Conservation (phyloP, 1,140 invertebrate species). For the Chlorops oryzae region DNA sequence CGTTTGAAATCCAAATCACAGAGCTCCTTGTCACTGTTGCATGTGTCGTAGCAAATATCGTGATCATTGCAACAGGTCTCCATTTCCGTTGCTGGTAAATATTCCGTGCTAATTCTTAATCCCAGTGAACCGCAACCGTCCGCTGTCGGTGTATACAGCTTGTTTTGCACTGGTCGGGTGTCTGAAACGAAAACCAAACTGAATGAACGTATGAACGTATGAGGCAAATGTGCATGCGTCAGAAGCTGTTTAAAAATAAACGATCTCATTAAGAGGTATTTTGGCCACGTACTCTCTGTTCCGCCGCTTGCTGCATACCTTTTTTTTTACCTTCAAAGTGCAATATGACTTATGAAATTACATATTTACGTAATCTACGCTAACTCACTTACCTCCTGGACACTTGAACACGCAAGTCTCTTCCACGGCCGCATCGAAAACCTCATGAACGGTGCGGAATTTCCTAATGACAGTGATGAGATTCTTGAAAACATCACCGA, state of each 20-base stretch:
- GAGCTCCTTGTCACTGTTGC: constrained; percentile 74
- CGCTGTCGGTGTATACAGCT: constrained; percentile 63
- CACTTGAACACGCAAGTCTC: constrained; percentile 74
- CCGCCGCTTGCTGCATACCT: too few relatives aligned
- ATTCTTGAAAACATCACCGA: constrained; percentile 69
- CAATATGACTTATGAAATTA: too few relatives aligned
- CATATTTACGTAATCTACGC: too few relatives aligned
- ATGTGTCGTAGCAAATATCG: constrained; percentile 86
- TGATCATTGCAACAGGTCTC: constrained; percentile 78
- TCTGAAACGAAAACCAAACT: constrained; percentile 52
- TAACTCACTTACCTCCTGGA: too few relatives aligned
- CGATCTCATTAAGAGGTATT: too few relatives aligned
- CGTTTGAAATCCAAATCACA: constrained; percentile 82
- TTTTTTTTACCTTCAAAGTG: too few relatives aligned
- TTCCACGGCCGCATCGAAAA: constrained; percentile 76
- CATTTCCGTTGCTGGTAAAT: constrained; percentile 70
- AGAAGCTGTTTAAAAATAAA: too few relatives aligned
- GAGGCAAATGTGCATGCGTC: too few relatives aligned
- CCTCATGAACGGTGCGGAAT: constrained; percentile 69
- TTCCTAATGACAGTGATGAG: constrained; percentile 68
- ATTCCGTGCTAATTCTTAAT: constrained; percentile 65
- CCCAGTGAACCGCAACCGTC: constrained; percentile 79
- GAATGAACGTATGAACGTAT: too few relatives aligned
- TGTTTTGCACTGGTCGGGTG: constrained; percentile 59
- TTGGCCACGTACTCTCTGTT: too few relatives aligned